Evolutionary conservation across 2,888 invertebrate genomes (phyloP).

Genomic region (Tiliacea citrago): DNA sequence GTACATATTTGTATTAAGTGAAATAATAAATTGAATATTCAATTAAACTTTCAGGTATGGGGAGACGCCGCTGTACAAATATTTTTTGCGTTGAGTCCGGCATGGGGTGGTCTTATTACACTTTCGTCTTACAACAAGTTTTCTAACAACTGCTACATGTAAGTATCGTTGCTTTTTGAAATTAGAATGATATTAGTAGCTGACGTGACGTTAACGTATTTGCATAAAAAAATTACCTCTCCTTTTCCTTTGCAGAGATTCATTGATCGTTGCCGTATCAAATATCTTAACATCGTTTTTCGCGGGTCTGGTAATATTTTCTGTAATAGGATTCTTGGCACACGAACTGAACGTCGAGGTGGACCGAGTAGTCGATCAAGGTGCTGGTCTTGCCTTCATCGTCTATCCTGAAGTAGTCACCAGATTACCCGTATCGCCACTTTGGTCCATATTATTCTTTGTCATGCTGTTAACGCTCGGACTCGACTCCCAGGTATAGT

Average conservation of each 20-base stretch:
- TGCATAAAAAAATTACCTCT: neutral
- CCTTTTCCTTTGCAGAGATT: slow-evolving; percentile 90
- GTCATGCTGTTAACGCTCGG: slow-evolving; percentile 94
- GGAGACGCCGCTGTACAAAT: slow-evolving; percentile 96
- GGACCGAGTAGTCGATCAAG: slow-evolving; percentile 93
- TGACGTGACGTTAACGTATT: neutral
- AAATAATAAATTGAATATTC: neutral
- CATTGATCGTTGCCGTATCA: slow-evolving; percentile 94
- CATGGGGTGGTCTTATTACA: slow-evolving; percentile 96
- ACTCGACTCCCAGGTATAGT: slow-evolving; percentile 92
- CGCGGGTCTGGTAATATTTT: slow-evolving; percentile 95
- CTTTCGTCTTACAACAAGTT: slow-evolving; percentile 96
- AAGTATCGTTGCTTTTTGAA: slow-evolving; percentile 71
- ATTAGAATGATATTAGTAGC: neutral
- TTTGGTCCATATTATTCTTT: slow-evolving; percentile 96
- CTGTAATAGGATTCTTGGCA: slow-evolving; percentile 95
- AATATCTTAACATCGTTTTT: slow-evolving; percentile 95
- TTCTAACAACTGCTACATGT: slow-evolving; percentile 95
- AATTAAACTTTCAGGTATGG: slow-evolving; percentile 91
- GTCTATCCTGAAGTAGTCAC: slow-evolving; percentile 96
- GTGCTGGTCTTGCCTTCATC: slow-evolving; percentile 95
- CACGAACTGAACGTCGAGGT: slow-evolving; percentile 93
- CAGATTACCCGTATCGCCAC: slow-evolving; percentile 94
- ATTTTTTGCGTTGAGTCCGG: slow-evolving; percentile 96
- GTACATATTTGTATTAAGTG: neutral